Evolutionary conservation across 2,888 invertebrate species (phyloP).

Genomic region (Xanthorhoe designata): DNA sequence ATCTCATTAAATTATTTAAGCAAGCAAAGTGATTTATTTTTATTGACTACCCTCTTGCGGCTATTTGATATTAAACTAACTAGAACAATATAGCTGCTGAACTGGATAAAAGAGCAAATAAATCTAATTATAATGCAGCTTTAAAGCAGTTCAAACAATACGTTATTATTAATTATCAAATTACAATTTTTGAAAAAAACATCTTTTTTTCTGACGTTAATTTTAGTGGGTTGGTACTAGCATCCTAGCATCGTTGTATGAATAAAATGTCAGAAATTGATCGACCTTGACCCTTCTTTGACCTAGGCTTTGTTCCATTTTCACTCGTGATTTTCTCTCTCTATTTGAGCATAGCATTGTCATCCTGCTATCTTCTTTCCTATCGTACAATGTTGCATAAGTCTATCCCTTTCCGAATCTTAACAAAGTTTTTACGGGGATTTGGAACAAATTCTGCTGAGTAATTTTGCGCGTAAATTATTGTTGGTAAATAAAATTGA

Average conservation of each 20-base stretch:
- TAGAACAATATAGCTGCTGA: too few species aligned
- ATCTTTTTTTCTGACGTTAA: too few species aligned
- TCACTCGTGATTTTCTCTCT: background rate
- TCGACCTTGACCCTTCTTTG: background rate
- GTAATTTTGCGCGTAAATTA: slow-evolving; percentile 7
- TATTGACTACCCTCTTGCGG: background rate
- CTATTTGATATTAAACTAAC: too few species aligned
- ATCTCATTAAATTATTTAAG: slow-evolving; percentile 15
- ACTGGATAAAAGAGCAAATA: too few species aligned
- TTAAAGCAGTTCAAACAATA: too few species aligned
- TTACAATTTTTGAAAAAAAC: too few species aligned
- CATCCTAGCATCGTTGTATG: too few species aligned
- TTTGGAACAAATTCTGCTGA: slow-evolving; percentile 7
- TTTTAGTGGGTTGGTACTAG: too few species aligned
- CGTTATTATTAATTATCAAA: too few species aligned
- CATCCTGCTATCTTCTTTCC: slow-evolving; percentile 2
- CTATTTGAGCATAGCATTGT: slow-evolving; percentile 5
- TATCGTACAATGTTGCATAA: background rate
- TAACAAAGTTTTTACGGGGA: background rate
- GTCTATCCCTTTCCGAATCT: slow-evolving; percentile 10
- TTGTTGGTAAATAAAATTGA: slow-evolving; percentile 1
- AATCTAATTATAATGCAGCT: too few species aligned
- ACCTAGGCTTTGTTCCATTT: slow-evolving; percentile 9
- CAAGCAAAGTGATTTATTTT: background rate
- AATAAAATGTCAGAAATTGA: too few species aligned